Evolutionary conservation across 2,113 vertebrate genomes (phyloP).

Genomic region (Pipra filicauda): DNA sequence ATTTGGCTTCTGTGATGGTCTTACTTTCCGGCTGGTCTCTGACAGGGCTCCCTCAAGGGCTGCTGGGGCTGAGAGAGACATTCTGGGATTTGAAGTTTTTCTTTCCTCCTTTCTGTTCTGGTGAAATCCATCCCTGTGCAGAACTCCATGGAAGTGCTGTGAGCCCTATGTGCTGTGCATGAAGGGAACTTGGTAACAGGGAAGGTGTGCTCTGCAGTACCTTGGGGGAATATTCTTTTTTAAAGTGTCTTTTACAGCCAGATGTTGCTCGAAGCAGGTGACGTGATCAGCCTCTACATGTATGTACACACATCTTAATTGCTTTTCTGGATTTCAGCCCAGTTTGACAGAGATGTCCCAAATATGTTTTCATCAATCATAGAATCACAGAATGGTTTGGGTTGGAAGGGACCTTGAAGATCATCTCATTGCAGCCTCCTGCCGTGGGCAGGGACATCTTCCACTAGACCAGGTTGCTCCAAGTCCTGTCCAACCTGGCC

Average conservation of each 20-base stretch:
- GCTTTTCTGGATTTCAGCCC: neutral
- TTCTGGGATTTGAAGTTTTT: neutral
- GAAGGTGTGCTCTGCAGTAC: neutral
- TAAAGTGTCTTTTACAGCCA: neutral
- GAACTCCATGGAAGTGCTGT: fast-evolving
- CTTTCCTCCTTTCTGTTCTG: neutral
- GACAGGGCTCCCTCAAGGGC: neutral
- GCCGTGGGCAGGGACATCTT: neutral
- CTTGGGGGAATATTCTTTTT: neutral
- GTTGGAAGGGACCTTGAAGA: neutral
- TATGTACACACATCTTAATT: neutral
- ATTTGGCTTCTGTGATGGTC: neutral
- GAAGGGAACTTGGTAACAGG: neutral
- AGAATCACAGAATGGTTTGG: neutral
- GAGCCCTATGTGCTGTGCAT: fast-evolving
- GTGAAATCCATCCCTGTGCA: neutral
- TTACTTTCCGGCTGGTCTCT: neutral
- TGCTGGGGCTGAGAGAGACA: neutral
- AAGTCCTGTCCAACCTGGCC: neutral
- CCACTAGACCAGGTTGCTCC: neutral
- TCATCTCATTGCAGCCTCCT: neutral
- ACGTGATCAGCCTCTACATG: neutral
- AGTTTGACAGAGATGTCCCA: neutral
- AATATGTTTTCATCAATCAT: neutral
- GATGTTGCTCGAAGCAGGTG: neutral